Percentiles rank a stretch among this genome's conserved stretches.
Evolutionary conservation across 2,113 vertebrate genomes (phyloP).

Genomic region (Entomyzon cyanotis): DNA sequence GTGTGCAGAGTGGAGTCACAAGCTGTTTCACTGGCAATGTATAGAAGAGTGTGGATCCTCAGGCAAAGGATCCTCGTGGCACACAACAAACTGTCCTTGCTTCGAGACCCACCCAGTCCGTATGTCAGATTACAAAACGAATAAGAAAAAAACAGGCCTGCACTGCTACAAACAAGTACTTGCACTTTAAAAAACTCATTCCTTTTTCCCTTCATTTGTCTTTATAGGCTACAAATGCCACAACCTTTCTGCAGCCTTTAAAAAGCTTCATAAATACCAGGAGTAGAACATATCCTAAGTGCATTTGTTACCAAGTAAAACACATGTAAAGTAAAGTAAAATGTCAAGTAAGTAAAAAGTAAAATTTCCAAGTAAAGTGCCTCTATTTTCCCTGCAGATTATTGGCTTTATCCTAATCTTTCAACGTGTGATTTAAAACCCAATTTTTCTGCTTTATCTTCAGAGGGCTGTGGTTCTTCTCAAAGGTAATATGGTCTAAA

Average conservation of each 20-base stretch:
- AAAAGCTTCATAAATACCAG: not conserved
- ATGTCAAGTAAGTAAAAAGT: too few relatives aligned
- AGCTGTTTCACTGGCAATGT: not conserved
- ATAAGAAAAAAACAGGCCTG: not conserved
- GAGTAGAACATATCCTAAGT: not conserved
- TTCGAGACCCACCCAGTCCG: not conserved
- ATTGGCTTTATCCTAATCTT: not conserved
- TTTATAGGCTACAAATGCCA: not conserved
- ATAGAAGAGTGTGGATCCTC: not conserved
- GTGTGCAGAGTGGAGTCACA: fast-evolving
- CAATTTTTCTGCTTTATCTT: not conserved
- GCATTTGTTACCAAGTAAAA: not conserved
- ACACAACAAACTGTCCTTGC: not conserved
- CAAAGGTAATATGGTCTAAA: not conserved
- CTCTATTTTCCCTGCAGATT: not conserved
- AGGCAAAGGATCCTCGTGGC: not conserved
- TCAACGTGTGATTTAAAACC: not conserved
- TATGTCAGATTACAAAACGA: not conserved
- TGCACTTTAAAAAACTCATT: not conserved
- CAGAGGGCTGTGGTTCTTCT: not conserved
- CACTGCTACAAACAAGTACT: not conserved
- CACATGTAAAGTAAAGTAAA: too few relatives aligned
- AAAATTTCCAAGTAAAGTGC: not conserved
- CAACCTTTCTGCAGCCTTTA: not conserved
- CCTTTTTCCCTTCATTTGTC: not conserved